These are phyloP conservation scores for Struthio camelus DNA, from an alignment of 2,113 vertebrate genomes.

Conservation along the genomic window DNA sequence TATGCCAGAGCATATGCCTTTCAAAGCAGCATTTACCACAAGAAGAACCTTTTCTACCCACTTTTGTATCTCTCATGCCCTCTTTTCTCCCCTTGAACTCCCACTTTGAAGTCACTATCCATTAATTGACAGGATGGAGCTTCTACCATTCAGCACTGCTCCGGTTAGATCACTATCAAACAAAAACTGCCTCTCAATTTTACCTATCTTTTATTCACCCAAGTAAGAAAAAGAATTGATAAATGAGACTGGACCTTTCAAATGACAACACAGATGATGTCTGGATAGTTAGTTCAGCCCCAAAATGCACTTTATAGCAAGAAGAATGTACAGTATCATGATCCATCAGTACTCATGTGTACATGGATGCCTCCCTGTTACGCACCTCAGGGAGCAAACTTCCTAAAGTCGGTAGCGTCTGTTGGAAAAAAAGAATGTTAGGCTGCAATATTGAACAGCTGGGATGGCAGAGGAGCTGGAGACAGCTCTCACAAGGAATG, in stretches of 20 bases:
- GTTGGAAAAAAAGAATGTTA: conserved; percentile 77
- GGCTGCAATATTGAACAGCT: conserved; percentile 45
- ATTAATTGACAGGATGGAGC: neutral
- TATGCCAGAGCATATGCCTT: neutral
- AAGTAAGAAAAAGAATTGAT: neutral
- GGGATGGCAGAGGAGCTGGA: neutral
- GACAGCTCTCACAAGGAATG: neutral
- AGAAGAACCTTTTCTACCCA: neutral
- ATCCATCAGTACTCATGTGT: neutral
- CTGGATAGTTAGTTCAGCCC: neutral
- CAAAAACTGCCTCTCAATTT: neutral
- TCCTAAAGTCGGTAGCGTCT: conserved; percentile 78
- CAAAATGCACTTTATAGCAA: conserved; percentile 39
- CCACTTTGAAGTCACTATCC: neutral
- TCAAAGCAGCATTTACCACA: neutral
- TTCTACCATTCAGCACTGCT: neutral
- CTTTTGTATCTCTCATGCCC: neutral
- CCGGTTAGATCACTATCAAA: neutral
- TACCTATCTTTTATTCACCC: neutral
- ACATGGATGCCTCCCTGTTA: conserved; percentile 41
- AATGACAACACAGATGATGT: neutral
- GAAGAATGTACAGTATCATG: conserved; percentile 3
- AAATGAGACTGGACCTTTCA: neutral
- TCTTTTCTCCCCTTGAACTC: neutral
- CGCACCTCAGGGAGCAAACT: conserved; percentile 77